phyloP scores from a whole-genome alignment of 1,140 invertebrate genomes.

The Brachionus manjavacas region DNA sequence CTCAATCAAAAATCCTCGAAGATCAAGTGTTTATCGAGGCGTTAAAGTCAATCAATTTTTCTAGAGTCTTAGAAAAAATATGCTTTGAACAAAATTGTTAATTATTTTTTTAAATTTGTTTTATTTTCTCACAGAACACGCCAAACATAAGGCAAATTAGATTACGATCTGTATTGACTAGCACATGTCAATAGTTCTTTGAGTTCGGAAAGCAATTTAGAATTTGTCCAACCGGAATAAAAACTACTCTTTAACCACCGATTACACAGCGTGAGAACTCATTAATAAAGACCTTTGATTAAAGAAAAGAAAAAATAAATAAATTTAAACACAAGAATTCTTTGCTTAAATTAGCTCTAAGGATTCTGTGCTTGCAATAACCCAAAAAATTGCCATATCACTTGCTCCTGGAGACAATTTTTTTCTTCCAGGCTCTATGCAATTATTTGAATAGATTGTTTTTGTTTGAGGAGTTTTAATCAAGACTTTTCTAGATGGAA shows the following conservation, averaged over 20 bases:
- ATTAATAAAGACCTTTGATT: background rate
- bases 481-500: too few species aligned
- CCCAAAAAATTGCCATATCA: too few species aligned
- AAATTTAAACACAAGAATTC: too few species aligned
- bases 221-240: background rate
- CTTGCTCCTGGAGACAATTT: background rate
- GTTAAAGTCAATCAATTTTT: conserved; percentile 1
- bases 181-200: background rate
- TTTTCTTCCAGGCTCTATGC: background rate
- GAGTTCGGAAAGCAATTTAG: background rate
- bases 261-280: background rate
- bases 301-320: background rate
- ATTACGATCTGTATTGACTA: background rate
- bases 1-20: background rate
- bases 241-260: background rate
- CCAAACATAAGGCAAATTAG: background rate
- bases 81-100: background rate
- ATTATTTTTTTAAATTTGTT: background rate
- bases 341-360: too few species aligned
- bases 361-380: too few species aligned
- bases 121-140: background rate
- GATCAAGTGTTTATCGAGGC: background rate
- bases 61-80: background rate
- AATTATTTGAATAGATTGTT: background rate
- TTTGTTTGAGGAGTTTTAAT: background rate